Percentiles rank a stretch among this genome's conserved stretches.
These are phyloP conservation scores for Spea multiplicata DNA, from an alignment of 2,113 vertebrate species.

Conservation along the genomic window DNA sequence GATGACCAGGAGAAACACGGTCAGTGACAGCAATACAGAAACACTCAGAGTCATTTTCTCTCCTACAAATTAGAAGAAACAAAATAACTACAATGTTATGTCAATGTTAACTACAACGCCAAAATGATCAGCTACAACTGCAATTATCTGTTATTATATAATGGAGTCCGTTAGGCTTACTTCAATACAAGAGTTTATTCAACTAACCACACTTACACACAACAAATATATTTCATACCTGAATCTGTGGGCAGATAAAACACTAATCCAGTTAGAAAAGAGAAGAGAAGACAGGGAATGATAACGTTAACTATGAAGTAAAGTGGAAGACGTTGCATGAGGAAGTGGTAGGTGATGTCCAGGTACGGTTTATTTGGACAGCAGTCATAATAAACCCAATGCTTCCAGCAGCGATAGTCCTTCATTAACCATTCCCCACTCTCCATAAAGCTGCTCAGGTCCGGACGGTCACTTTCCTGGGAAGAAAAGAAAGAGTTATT, in stretches of 20 bases:
- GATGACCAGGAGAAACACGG: slow-evolving; percentile 94
- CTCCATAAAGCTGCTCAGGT: slow-evolving; percentile 95
- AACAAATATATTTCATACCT: slow-evolving; percentile 62
- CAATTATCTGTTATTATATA: no score
- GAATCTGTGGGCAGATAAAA: slow-evolving; percentile 98
- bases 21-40: slow-evolving; percentile 90
- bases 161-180: no score
- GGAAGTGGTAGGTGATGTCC: slow-evolving; percentile 97
- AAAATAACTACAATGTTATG: background rate
- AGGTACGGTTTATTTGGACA: slow-evolving; percentile 86
- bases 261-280: slow-evolving; percentile 90
- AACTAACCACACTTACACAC: background rate
- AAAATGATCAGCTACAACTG: no score
- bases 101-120: no score
- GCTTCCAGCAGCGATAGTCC: slow-evolving; percentile 89
- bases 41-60: slow-evolving; percentile 98
- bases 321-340: slow-evolving; percentile 92
- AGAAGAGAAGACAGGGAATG: slow-evolving; percentile 96
- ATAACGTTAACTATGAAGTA: slow-evolving; percentile 98
- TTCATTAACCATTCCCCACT: slow-evolving; percentile 96
- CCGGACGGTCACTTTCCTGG: slow-evolving; percentile 86
- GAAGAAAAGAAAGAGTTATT: background rate
- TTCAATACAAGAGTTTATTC: no score
- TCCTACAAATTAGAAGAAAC: slow-evolving; percentile 61
- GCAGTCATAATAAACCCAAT: slow-evolving; percentile 87